These are phyloP conservation scores for Papilio demoleus DNA, from an alignment of 2,888 invertebrate species.

Conservation along the genomic window DNA sequence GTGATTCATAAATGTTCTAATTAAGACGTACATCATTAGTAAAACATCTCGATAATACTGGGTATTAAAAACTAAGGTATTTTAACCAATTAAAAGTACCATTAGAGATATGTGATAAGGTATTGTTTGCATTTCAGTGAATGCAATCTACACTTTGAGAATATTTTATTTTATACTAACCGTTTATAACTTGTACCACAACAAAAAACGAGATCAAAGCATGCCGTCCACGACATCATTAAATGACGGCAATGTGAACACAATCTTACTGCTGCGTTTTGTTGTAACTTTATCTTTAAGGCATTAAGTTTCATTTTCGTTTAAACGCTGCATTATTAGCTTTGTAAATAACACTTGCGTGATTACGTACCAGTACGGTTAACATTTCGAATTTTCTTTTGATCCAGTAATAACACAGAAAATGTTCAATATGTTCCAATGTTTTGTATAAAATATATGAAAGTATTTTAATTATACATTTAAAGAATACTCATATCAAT, in stretches of 20 bases:
- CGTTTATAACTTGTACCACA: conserved; percentile 51
- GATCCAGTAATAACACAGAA: conserved; percentile 48
- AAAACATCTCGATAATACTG: too few species aligned
- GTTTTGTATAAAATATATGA: conserved; percentile 15
- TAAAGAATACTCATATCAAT: too few species aligned
- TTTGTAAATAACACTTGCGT: conserved; percentile 51
- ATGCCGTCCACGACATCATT: conserved; percentile 71
- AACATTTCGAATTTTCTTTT: conserved; percentile 50
- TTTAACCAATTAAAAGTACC: too few species aligned
- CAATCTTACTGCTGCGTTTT: conserved; percentile 47
- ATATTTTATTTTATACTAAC: too few species aligned
- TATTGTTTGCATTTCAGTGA: too few species aligned
- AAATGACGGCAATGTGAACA: conserved; percentile 65
- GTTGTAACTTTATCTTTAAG: conserved; percentile 41
- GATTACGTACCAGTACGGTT: conserved; percentile 60
- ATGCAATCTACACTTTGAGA: too few species aligned
- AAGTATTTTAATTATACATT: neutral
- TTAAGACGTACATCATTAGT: too few species aligned
- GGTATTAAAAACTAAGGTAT: too few species aligned
- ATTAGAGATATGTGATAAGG: too few species aligned
- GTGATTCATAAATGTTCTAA: too few species aligned
- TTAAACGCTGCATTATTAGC: conserved; percentile 30
- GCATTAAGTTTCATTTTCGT: conserved; percentile 44
- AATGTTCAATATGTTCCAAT: conserved; percentile 47
- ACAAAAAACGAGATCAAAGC: conserved; percentile 67